Evolutionary conservation across 2,797 vertebrate genomes (phyloP).

Genomic region (Geotria australis): DNA sequence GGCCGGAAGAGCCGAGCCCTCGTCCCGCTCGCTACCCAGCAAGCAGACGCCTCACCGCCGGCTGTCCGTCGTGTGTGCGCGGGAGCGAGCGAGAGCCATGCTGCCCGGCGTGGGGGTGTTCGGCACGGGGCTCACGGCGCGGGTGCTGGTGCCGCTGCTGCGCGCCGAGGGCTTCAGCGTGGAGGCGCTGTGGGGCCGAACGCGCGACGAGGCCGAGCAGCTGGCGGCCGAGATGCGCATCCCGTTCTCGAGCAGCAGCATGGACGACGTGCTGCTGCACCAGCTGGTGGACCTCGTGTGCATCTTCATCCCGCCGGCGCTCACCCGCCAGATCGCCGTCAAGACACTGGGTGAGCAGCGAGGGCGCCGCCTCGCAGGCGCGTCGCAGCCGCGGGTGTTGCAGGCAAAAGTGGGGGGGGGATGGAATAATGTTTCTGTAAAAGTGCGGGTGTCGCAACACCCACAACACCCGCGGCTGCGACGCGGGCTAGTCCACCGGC

Average conservation of each 20-base stretch:
- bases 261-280: slow-evolving; percentile 64
- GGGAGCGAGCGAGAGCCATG: slow-evolving; percentile 17
- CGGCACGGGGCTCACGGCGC: slow-evolving; percentile 64
- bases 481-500: no score
- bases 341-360: slow-evolving; percentile 54
- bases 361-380: no score
- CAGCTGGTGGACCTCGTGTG: slow-evolving; percentile 86
- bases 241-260: slow-evolving; percentile 63
- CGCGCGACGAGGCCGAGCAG: slow-evolving; percentile 54
- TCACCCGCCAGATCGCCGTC: slow-evolving; percentile 73
- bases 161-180: slow-evolving; percentile 75
- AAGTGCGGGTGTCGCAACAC: no score
- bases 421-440: no score
- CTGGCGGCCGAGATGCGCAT: slow-evolving; percentile 59
- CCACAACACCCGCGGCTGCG: no score
- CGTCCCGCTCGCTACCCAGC: no score
- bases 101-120: slow-evolving; percentile 86
- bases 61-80: no score
- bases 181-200: slow-evolving; percentile 66
- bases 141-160: slow-evolving; percentile 53
- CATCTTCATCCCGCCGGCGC: slow-evolving; percentile 71
- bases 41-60: no score
- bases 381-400: no score
- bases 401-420: no score
- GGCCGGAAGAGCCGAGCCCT: no score